Evolutionary conservation across 2,113 vertebrate genomes (phyloP).

Genomic region (Otolemur garnettii): DNA sequence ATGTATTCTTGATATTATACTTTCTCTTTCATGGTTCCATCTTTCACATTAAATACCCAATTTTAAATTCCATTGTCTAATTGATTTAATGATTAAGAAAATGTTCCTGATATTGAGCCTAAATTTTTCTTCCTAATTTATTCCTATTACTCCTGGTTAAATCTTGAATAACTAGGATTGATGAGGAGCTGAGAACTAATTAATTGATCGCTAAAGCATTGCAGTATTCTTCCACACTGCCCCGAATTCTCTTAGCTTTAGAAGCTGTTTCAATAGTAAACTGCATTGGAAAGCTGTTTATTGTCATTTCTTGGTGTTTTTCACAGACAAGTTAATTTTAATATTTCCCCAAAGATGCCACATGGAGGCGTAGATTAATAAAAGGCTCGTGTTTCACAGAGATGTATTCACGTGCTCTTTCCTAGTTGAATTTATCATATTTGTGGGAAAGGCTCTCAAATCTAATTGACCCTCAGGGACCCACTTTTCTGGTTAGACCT

Average conservation of each 20-base stretch:
- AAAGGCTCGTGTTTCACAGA: neutral
- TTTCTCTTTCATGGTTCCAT: conserved; percentile 69
- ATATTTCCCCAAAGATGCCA: conserved; percentile 3
- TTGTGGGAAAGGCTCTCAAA: conserved; percentile 21
- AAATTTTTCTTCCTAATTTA: conserved; percentile 79
- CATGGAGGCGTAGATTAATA: neutral
- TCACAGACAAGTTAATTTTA: neutral
- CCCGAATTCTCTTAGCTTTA: conserved; percentile 65
- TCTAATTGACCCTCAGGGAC: neutral
- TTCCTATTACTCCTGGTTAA: conserved; percentile 80
- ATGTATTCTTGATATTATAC: conserved; percentile 54
- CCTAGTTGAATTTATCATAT: neutral
- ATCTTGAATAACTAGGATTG: conserved; percentile 76
- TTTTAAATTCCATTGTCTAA: conserved; percentile 78
- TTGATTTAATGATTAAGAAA: conserved; percentile 84
- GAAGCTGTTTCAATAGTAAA: conserved; percentile 51
- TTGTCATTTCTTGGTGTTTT: conserved; percentile 44
- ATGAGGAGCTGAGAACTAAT: conserved; percentile 79
- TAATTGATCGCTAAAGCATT: conserved; percentile 74
- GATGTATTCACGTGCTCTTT: neutral
- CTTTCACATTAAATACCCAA: conserved; percentile 78
- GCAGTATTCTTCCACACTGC: conserved; percentile 1
- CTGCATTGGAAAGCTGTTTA: conserved; percentile 14
- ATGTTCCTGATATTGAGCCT: conserved; percentile 76
- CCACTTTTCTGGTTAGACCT: neutral